phyloP scores from a whole-genome alignment of 2,113 vertebrate genomes.

The Rhea pennata region DNA sequence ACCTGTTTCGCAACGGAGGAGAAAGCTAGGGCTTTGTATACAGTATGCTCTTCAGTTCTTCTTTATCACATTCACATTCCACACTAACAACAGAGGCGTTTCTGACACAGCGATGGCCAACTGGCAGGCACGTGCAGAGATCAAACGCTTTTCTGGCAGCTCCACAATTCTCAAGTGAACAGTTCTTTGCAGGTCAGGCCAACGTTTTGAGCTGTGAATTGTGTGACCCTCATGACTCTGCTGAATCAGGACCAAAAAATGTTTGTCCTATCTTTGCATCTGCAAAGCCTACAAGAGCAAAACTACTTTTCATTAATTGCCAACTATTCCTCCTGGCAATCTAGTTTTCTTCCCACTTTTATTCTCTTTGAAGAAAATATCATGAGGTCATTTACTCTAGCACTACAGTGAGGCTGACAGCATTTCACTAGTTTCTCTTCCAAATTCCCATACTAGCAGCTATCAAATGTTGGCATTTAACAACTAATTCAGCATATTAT shows the following conservation, averaged over 20 bases:
- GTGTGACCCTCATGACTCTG: conserved; percentile 24
- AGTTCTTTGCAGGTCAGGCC: not conserved
- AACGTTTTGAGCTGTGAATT: conserved; percentile 38
- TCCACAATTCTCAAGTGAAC: not conserved
- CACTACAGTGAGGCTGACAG: not conserved
- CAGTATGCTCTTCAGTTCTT: not conserved
- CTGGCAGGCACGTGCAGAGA: conserved; percentile 16
- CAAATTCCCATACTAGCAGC: not conserved
- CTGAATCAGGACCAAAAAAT: conserved; percentile 31
- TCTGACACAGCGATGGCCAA: conserved; percentile 41
- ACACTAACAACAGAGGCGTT: not conserved
- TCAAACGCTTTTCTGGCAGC: conserved; percentile 15
- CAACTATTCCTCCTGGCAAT: conserved; percentile 39
- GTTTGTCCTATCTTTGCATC: conserved; percentile 36
- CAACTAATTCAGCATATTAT: not conserved
- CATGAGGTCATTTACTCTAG: conserved; percentile 3
- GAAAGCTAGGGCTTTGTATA: not conserved
- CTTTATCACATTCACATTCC: conserved; percentile 14
- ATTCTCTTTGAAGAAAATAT: not conserved
- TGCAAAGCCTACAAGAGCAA: conserved; percentile 36
- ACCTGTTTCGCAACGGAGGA: not conserved
- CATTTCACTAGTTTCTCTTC: not conserved
- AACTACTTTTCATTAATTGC: conserved; percentile 52
- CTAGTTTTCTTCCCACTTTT: conserved; percentile 28
- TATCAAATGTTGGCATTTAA: not conserved